These are phyloP conservation scores for Sisor rabdophorus DNA, from an alignment of 2,113 vertebrate species.

Conservation along the genomic window DNA sequence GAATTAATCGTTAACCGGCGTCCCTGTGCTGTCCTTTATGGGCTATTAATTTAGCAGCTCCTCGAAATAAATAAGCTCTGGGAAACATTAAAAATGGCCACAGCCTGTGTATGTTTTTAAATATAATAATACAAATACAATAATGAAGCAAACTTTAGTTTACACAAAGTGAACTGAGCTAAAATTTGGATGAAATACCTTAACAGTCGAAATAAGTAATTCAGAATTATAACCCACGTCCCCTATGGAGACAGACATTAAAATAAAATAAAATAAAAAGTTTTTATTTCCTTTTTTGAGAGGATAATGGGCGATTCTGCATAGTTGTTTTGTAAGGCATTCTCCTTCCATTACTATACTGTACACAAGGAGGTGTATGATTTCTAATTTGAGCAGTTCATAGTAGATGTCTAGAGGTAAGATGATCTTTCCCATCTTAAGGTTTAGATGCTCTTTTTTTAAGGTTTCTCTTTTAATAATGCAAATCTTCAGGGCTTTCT, in stretches of 20 bases:
- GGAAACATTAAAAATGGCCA: background rate
- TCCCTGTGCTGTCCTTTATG: background rate
- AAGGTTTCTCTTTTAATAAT: background rate
- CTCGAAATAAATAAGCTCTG: background rate
- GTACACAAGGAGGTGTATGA: background rate
- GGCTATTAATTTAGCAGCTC: background rate
- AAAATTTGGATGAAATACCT: background rate
- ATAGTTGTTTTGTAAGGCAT: background rate
- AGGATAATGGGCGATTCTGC: background rate
- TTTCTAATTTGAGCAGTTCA: background rate
- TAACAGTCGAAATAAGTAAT: slow-evolving; percentile 10
- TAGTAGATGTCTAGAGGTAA: background rate
- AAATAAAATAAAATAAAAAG: background rate
- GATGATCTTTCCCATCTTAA: background rate
- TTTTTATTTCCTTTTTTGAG: background rate
- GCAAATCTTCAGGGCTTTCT: background rate
- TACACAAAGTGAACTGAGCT: too few species aligned
- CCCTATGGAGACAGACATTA: too few species aligned
- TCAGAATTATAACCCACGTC: slow-evolving; percentile 8
- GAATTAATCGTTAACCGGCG: background rate
- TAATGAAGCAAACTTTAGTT: background rate
- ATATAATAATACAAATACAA: background rate
- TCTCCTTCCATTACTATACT: background rate
- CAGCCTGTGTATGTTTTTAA: background rate
- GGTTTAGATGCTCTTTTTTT: background rate